Percentiles rank a stretch among this genome's conserved stretches.
These are phyloP conservation scores for Microtus richardsoni DNA, from an alignment of 2,113 vertebrate genomes.

Conservation along the genomic window DNA sequence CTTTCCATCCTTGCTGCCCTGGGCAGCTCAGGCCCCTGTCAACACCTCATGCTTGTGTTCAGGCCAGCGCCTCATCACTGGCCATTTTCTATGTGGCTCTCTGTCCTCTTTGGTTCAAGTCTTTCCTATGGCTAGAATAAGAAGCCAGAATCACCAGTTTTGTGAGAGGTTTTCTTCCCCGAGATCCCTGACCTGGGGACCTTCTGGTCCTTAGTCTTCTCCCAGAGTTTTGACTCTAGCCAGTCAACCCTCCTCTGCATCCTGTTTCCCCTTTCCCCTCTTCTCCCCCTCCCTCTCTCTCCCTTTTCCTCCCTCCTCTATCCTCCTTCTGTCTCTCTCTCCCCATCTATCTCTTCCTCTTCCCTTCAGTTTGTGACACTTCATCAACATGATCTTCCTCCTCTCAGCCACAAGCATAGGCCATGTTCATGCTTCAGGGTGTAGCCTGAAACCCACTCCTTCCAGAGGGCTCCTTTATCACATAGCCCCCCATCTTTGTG, in stretches of 20 bases:
- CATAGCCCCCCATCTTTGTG: background rate
- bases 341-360: background rate
- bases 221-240: background rate
- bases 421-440: background rate
- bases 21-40: slow-evolving; percentile 38
- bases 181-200: background rate
- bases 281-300: too few species aligned
- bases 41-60: background rate
- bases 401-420: background rate
- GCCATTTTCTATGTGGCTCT: background rate
- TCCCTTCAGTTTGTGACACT: background rate
- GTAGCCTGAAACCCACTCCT: fast-evolving
- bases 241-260: background rate
- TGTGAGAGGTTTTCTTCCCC: slow-evolving; percentile 31
- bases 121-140: background rate
- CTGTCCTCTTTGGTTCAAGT: background rate
- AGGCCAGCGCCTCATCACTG: background rate
- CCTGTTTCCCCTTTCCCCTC: too few species aligned
- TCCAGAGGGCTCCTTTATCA: background rate
- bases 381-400: background rate
- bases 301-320: background rate
- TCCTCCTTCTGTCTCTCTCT: background rate
- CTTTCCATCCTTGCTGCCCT: slow-evolving; percentile 62
- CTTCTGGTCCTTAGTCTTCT: background rate
- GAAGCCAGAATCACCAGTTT: background rate